Conservation (phyloP, 1,140 invertebrate genomes). For the Vollenhovia emeryi region DNA sequence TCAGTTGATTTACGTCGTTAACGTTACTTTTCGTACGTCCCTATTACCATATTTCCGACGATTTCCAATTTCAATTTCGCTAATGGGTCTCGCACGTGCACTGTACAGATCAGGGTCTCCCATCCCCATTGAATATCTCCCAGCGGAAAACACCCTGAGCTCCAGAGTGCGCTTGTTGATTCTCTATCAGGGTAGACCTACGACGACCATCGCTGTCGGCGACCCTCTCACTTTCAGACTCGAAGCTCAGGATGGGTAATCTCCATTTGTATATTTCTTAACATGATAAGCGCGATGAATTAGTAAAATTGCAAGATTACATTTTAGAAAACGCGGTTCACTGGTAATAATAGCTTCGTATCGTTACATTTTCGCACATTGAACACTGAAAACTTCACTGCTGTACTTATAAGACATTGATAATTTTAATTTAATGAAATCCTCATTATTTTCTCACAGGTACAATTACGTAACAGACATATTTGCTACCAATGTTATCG, state of each 20-base stretch:
- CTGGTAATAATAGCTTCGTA: background rate
- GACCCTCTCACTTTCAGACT: slow-evolving; percentile 96
- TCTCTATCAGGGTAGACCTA: slow-evolving; percentile 95
- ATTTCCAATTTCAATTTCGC: slow-evolving; percentile 32
- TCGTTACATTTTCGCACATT: background rate
- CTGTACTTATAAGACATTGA: background rate
- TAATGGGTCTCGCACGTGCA: slow-evolving; percentile 46
- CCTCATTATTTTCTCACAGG: slow-evolving; percentile 61
- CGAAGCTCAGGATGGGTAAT: slow-evolving; percentile 93
- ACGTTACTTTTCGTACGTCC: background rate
- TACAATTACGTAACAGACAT: slow-evolving; percentile 96
- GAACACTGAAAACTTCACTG: background rate
- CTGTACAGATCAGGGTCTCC: slow-evolving; percentile 92
- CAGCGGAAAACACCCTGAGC: slow-evolving; percentile 95
- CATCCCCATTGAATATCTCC: slow-evolving; percentile 95
- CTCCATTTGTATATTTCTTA: background rate
- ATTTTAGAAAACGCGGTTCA: background rate
- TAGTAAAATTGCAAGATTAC: background rate
- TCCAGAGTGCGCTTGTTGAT: slow-evolving; percentile 94
- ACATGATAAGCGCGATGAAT: background rate
- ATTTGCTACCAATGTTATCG: slow-evolving; percentile 97
- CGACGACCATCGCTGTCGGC: slow-evolving; percentile 97
- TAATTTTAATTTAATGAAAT: background rate
- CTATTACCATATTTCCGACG: background rate
- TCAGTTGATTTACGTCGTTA: background rate